Percentiles rank a stretch among this genome's conserved stretches.
These are phyloP conservation scores for Ochotona princeps DNA, from an alignment of 2,113 vertebrate species.

Conservation along the genomic window DNA sequence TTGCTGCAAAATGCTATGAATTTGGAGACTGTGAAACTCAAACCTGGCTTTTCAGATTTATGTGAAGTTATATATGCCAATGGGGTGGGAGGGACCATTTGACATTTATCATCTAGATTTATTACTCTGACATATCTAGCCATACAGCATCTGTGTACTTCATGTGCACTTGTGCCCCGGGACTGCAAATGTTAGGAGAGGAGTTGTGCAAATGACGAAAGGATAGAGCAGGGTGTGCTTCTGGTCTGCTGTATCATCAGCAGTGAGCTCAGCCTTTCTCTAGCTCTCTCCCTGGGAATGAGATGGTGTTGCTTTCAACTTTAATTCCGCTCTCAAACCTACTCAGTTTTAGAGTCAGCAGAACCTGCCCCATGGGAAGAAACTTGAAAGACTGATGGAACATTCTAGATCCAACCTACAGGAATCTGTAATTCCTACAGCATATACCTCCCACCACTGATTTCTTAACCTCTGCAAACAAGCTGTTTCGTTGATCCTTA, in stretches of 20 bases:
- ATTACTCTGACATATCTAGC: neutral
- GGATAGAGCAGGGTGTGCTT: neutral
- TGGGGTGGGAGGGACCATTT: constrained; percentile 7
- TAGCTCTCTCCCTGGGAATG: neutral
- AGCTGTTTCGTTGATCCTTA: neutral
- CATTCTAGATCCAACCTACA: neutral
- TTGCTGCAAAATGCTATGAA: constrained; percentile 31
- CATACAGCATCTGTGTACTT: neutral
- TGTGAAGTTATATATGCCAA: constrained; percentile 28
- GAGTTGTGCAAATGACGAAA: neutral
- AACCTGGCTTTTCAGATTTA: constrained; percentile 23
- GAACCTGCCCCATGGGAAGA: neutral
- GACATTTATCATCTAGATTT: constrained; percentile 45
- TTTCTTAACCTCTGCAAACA: neutral
- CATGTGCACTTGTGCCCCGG: neutral
- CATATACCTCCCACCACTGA: neutral
- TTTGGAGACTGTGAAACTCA: constrained; percentile 42
- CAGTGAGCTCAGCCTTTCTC: neutral
- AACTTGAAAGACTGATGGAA: neutral
- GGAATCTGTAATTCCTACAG: neutral
- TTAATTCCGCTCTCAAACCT: neutral
- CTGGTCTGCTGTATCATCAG: neutral
- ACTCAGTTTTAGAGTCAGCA: neutral
- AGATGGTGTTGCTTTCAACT: neutral
- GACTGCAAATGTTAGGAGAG: constrained; percentile 3